Evolutionary conservation across 2,797 vertebrate genomes (phyloP).

Genomic region (Tinamus major): DNA sequence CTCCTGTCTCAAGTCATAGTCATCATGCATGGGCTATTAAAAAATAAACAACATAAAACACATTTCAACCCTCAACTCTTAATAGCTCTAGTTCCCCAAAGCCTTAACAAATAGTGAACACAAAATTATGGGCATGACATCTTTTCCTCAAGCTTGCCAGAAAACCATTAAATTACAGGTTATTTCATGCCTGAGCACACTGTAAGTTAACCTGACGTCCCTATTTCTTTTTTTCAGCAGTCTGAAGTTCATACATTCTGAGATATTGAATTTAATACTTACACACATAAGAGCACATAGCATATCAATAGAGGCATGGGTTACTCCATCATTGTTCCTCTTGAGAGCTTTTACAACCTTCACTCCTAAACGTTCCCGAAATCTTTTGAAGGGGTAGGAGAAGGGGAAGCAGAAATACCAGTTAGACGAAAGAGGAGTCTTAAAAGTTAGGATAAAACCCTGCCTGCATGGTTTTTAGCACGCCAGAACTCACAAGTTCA

Average conservation of each 20-base stretch:
- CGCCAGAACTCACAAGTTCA: not conserved
- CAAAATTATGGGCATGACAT: not conserved
- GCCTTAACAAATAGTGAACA: not conserved
- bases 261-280: conserved; percentile 78
- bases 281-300: conserved; percentile 99
- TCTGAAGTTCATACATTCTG: not conserved
- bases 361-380: conserved; percentile 95
- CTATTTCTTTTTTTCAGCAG: not conserved
- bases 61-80: not conserved
- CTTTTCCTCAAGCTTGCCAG: not conserved
- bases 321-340: conserved; percentile 94
- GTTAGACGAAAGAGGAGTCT: not conserved
- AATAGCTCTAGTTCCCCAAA: conserved; percentile 11
- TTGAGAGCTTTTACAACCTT: conserved; percentile 99
- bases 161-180: not conserved
- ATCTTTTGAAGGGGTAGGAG: conserved; percentile 79
- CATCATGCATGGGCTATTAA: conserved; percentile 96
- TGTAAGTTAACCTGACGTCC: not conserved
- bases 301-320: conserved; percentile 97
- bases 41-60: not conserved
- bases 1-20: conserved; percentile 98
- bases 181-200: not conserved
- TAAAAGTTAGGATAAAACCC: not conserved
- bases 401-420: not conserved
- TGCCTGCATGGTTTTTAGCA: not conserved